Evolutionary conservation across 2,888 invertebrate genomes (phyloP).

Genomic region (Leucoma salicis): DNA sequence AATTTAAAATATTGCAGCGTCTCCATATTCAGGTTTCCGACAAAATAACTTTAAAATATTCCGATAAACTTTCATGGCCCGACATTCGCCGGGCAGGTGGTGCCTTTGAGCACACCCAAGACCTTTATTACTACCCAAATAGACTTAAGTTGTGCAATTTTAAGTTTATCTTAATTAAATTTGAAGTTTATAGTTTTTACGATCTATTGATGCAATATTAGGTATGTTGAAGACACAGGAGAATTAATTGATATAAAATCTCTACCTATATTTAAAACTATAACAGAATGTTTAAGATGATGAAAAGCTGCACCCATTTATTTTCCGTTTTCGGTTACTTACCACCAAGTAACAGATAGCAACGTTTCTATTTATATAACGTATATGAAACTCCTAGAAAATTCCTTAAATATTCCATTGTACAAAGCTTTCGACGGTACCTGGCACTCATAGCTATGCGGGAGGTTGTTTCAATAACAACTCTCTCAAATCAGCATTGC

Average conservation of each 20-base stretch:
- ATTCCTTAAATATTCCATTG: not conserved
- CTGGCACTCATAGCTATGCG: conserved; percentile 4
- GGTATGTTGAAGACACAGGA: too few relatives aligned
- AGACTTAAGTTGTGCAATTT: conserved; percentile 32
- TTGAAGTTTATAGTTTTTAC: conserved; percentile 9
- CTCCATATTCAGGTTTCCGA: too few relatives aligned
- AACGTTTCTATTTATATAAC: too few relatives aligned
- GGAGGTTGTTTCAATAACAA: conserved; percentile 8
- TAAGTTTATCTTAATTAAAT: conserved; percentile 34
- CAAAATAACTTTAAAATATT: too few relatives aligned
- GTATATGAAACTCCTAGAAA: not conserved
- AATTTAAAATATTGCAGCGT: too few relatives aligned
- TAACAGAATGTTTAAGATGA: too few relatives aligned
- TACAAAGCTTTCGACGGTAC: not conserved
- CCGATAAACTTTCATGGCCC: conserved; percentile 33
- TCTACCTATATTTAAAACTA: too few relatives aligned
- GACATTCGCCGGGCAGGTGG: conserved; percentile 23
- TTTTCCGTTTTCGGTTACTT: too few relatives aligned
- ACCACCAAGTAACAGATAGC: too few relatives aligned
- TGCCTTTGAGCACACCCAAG: conserved; percentile 40
- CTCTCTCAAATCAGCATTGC: conserved; percentile 1
- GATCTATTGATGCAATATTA: too few relatives aligned
- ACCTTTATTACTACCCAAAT: conserved; percentile 45
- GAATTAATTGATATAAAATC: too few relatives aligned
- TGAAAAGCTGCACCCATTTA: too few relatives aligned